A percentile compares a stretch with the other conserved stretches of the same genome.
These are phyloP conservation scores for Drosophila obscura DNA, from an alignment of 1,140 invertebrate species.

Conservation along the genomic window DNA sequence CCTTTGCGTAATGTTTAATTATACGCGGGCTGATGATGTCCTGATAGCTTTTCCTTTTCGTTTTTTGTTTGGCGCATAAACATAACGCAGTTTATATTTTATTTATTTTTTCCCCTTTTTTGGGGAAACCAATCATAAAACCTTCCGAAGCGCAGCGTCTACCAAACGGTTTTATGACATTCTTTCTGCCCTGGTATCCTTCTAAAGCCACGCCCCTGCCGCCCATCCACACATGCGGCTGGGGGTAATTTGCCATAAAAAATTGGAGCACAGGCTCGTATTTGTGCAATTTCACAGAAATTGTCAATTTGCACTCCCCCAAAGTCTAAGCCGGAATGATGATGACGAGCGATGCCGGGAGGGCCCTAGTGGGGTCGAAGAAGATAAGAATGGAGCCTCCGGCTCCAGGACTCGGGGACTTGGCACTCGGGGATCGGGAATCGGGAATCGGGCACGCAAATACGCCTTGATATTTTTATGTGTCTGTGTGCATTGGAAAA, in stretches of 20 bases:
- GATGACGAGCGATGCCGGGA: constrained; percentile 20
- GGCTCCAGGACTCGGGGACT: no score
- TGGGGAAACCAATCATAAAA: constrained; percentile 74
- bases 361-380: not conserved
- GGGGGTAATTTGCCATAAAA: constrained; percentile 80
- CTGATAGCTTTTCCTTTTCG: constrained; percentile 55
- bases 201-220: constrained; percentile 32
- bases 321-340: constrained; percentile 68
- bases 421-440: no score
- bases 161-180: constrained; percentile 75
- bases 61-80: constrained; percentile 61
- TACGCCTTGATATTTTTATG: constrained; percentile 79
- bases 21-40: constrained; percentile 64
- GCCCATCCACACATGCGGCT: constrained; percentile 53
- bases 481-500: constrained; percentile 58
- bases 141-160: constrained; percentile 49
- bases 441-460: constrained; percentile 44
- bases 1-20: constrained; percentile 72
- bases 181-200: constrained; percentile 27
- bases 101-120: constrained; percentile 66
- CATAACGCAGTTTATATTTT: constrained; percentile 82
- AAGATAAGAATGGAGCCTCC: constrained; percentile 26
- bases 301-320: constrained; percentile 79
- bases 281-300: constrained; percentile 81
- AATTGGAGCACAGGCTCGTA: constrained; percentile 73